Evolutionary conservation across 2,888 invertebrate species (phyloP).

Genomic region (Stegana nigrithorax): DNA sequence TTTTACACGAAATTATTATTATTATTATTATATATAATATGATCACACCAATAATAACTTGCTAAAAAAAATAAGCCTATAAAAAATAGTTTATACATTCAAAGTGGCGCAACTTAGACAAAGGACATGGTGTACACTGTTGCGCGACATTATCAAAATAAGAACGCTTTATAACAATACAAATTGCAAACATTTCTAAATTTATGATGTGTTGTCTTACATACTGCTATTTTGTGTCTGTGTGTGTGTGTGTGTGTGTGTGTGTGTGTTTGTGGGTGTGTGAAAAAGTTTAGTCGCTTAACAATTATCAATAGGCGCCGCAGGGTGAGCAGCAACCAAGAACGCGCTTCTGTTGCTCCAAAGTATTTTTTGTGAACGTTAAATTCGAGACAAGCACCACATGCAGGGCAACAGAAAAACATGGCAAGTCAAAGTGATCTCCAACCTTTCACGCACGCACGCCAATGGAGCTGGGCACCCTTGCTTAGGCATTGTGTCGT

Average conservation of each 20-base stretch:
- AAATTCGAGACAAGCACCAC: slow-evolving; percentile 15
- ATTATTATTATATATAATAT: no score
- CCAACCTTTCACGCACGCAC: no score
- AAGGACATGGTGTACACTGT: no score
- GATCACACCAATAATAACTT: slow-evolving; percentile 55
- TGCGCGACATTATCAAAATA: background rate
- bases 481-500: background rate
- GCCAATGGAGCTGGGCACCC: no score
- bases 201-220: background rate
- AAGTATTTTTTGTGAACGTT: background rate
- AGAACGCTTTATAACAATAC: background rate
- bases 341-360: background rate
- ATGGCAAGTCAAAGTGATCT: no score
- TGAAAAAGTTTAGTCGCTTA: background rate
- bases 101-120: slow-evolving; percentile 21
- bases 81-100: slow-evolving; percentile 34
- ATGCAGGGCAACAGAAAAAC: background rate
- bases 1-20: no score
- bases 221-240: background rate
- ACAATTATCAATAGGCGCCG: background rate
- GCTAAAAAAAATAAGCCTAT: slow-evolving; percentile 47
- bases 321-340: background rate
- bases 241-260: background rate
- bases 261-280: no score
- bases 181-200: slow-evolving; percentile 3